phyloP scores from a whole-genome alignment of 2,888 invertebrate genomes.

The Limnephilus marmoratus region DNA sequence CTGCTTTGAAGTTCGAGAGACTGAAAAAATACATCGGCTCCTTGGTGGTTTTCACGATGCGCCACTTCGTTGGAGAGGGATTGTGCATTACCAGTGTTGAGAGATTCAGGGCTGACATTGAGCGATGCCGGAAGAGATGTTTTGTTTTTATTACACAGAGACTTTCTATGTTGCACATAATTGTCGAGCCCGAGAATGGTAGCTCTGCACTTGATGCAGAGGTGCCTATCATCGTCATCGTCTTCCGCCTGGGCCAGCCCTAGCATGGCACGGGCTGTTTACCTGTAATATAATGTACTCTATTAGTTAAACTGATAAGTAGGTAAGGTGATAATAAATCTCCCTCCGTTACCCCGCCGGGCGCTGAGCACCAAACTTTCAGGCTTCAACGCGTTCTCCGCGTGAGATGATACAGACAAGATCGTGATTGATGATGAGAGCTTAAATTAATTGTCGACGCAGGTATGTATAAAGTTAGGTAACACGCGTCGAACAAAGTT shows the following conservation, averaged over 20 bases:
- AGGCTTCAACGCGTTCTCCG: slow-evolving; percentile 62
- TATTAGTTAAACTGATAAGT: slow-evolving; percentile 65
- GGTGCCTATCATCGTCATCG: slow-evolving; percentile 90
- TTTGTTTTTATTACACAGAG: slow-evolving; percentile 78
- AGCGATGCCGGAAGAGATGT: slow-evolving; percentile 35
- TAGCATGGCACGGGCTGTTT: slow-evolving; percentile 72
- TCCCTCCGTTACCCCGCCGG: slow-evolving; percentile 60
- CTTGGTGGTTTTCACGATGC: slow-evolving; percentile 76
- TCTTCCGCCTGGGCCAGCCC: slow-evolving; percentile 74
- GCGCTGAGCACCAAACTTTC: slow-evolving; percentile 65
- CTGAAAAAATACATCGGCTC: slow-evolving; percentile 92
- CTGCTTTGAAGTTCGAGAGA: slow-evolving; percentile 88
- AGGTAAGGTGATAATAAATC: slow-evolving; percentile 67
- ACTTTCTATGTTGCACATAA: slow-evolving; percentile 90
- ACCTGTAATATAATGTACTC: slow-evolving; percentile 63
- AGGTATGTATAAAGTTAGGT: slow-evolving; percentile 64
- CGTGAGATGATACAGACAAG: slow-evolving; percentile 66
- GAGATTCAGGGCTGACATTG: slow-evolving; percentile 69
- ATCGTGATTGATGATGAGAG: slow-evolving; percentile 67
- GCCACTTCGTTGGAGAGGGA: slow-evolving; percentile 40
- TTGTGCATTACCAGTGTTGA: slow-evolving; percentile 69
- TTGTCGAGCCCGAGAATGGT: slow-evolving; percentile 91
- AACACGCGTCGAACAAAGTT: slow-evolving; percentile 64
- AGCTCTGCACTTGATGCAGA: slow-evolving; percentile 91
- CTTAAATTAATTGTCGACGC: slow-evolving; percentile 67